Percentiles rank a stretch among this genome's conserved stretches.
phyloP scores from a whole-genome alignment of 2,888 invertebrate species.

The Chloroclystis v-ata region DNA sequence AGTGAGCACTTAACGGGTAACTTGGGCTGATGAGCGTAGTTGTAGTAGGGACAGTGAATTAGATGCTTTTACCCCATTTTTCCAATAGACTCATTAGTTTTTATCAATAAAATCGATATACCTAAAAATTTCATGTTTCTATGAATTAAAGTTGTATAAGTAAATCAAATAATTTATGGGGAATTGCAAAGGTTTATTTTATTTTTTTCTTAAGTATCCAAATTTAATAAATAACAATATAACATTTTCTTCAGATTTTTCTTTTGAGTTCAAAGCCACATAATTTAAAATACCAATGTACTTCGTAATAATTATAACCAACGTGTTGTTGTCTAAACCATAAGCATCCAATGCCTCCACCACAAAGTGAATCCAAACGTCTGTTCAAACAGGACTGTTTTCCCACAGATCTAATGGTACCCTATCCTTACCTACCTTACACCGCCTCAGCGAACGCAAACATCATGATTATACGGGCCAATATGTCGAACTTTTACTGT shows the following conservation, averaged over 20 bases:
- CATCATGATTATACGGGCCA: conserved; percentile 26
- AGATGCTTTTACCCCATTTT: conserved; percentile 2
- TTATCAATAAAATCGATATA: too few species aligned
- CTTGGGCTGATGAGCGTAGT: conserved; percentile 43
- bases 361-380: conserved; percentile 12
- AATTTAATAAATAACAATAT: too few species aligned
- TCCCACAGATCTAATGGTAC: conserved; percentile 33
- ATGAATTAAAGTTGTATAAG: too few species aligned
- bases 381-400: conserved; percentile 32
- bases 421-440: conserved; percentile 27
- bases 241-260: too few species aligned
- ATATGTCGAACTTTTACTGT: conserved; percentile 20
- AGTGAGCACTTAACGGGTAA: conserved; percentile 62
- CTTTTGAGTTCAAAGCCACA: too few species aligned
- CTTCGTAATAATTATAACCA: too few species aligned
- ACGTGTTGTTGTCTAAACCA: background rate
- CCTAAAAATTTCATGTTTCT: too few species aligned
- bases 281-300: too few species aligned
- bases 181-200: background rate
- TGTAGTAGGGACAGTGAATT: conserved; percentile 16
- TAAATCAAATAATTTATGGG: too few species aligned
- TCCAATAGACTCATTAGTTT: too few species aligned
- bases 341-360: conserved; percentile 12
- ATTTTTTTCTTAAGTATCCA: too few species aligned
- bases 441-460: conserved; percentile 23